Percentiles rank a stretch among this genome's conserved stretches.
phyloP scores from a whole-genome alignment of 1,140 invertebrate species.

The Drosophila seguyi region DNA sequence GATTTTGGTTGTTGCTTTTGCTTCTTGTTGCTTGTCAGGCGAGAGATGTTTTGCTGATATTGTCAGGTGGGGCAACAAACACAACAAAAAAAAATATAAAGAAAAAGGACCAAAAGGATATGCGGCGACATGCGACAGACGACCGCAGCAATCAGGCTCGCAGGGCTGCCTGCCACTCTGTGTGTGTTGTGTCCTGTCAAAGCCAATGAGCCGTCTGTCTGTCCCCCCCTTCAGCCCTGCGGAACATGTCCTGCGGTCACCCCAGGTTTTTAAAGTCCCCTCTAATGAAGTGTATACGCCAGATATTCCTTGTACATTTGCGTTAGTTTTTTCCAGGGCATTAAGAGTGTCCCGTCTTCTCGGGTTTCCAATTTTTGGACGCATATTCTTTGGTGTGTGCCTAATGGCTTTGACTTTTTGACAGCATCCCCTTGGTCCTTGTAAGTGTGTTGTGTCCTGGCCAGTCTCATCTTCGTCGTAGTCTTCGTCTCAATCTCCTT shows the following conservation, averaged over 20 bases:
- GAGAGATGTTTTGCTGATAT: slow-evolving; percentile 63
- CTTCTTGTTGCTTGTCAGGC: slow-evolving; percentile 25
- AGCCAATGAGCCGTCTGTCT: slow-evolving; percentile 41
- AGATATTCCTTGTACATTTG: slow-evolving; percentile 50
- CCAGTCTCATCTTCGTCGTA: slow-evolving; percentile 13
- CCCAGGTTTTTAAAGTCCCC: slow-evolving; percentile 40
- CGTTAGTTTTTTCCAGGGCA: slow-evolving; percentile 32
- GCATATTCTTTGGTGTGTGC: slow-evolving; percentile 53
- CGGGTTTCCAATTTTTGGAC: slow-evolving; percentile 44
- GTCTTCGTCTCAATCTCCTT: slow-evolving; percentile 8
- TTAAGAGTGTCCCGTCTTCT: slow-evolving; percentile 25
- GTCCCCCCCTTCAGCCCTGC: not conserved
- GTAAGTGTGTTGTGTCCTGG: slow-evolving; percentile 32
- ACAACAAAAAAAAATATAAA: not conserved
- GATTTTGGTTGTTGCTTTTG: slow-evolving; percentile 20
- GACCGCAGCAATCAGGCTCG: slow-evolving; percentile 53
- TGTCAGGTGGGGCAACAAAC: slow-evolving; percentile 35
- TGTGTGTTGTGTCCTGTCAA: slow-evolving; percentile 43
- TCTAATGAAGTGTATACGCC: slow-evolving; percentile 63
- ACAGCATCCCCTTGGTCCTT: slow-evolving; percentile 51
- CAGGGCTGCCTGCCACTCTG: slow-evolving; percentile 9
- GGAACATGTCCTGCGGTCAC: slow-evolving; percentile 42
- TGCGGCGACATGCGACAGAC: slow-evolving; percentile 21
- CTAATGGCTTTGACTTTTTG: slow-evolving; percentile 84
- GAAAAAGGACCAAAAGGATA: slow-evolving; percentile 13